Conservation (phyloP, 2,888 invertebrate species). For the Cheilosia variabilis region DNA sequence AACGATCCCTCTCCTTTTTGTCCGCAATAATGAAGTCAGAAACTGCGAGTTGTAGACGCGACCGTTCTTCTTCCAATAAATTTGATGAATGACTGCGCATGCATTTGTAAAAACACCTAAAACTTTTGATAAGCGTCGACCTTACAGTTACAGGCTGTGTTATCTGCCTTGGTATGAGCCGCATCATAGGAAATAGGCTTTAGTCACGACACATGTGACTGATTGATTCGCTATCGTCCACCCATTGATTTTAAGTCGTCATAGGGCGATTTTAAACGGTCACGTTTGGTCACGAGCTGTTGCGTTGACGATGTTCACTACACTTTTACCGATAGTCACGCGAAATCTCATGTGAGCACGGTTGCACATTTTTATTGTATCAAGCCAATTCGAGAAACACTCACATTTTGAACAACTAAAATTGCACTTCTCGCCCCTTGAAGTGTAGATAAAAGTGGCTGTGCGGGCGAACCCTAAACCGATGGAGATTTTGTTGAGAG, state of each 20-base stretch:
- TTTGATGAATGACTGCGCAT: too few relatives aligned
- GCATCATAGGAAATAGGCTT: not conserved
- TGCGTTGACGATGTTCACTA: not conserved
- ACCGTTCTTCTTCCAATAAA: too few relatives aligned
- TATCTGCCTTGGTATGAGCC: not conserved
- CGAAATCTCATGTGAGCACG: not conserved
- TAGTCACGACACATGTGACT: not conserved
- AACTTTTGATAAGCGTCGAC: not conserved
- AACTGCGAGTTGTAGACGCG: too few relatives aligned
- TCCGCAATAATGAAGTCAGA: too few relatives aligned
- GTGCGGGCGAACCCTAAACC: not conserved
- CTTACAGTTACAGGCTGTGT: not conserved
- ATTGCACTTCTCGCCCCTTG: too few relatives aligned
- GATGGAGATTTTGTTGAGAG: not conserved
- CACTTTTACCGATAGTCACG: not conserved
- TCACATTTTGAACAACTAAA: not conserved
- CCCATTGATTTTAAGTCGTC: not conserved
- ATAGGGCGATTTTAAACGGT: not conserved
- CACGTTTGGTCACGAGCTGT: conserved; percentile 6
- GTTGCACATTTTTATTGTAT: not conserved
- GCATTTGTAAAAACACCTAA: not conserved
- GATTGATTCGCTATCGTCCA: not conserved
- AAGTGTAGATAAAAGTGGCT: too few relatives aligned
- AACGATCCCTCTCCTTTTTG: too few relatives aligned
- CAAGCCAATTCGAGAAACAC: not conserved